Conservation (phyloP, 2,888 invertebrate genomes). For the Caenorhabditis sp. region DNA sequence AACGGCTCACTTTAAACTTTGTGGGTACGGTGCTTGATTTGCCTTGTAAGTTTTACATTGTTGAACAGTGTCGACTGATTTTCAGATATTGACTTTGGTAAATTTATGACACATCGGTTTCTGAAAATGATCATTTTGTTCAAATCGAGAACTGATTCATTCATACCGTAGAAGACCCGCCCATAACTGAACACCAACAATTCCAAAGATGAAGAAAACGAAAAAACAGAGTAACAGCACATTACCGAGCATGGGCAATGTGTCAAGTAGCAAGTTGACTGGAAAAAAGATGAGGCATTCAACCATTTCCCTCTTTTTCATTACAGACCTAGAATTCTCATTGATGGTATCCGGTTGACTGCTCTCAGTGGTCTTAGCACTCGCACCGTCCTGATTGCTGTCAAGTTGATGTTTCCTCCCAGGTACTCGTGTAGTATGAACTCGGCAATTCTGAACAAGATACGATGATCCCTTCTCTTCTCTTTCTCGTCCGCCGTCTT, state of each 20-base stretch:
- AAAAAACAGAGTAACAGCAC: slow-evolving; percentile 97
- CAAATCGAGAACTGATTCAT: too few species aligned
- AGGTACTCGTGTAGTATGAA: slow-evolving; percentile 87
- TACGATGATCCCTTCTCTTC: slow-evolving; percentile 37
- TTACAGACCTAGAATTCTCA: slow-evolving; percentile 76
- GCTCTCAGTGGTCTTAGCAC: slow-evolving; percentile 96
- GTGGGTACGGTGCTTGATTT: too few species aligned
- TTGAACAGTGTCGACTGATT: slow-evolving; percentile 68
- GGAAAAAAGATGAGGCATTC: slow-evolving; percentile 80
- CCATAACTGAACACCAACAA: slow-evolving; percentile 99
- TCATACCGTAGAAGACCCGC: slow-evolving; percentile 93
- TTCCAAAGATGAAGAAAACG: slow-evolving; percentile 99
- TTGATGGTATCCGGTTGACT: slow-evolving; percentile 99
- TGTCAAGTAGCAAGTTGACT: slow-evolving; percentile 97
- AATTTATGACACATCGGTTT: slow-evolving; percentile 77
- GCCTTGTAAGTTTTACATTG: slow-evolving; percentile 74
- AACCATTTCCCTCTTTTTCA: background rate
- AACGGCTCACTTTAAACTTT: too few species aligned
- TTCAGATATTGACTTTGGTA: slow-evolving; percentile 69
- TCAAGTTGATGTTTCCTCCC: slow-evolving; percentile 93
- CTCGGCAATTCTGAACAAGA: slow-evolving; percentile 81
- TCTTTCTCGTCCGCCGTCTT: background rate
- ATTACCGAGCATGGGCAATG: slow-evolving; percentile 98
- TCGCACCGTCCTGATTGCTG: slow-evolving; percentile 97
- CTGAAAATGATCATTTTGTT: slow-evolving; percentile 55